Evolutionary conservation across 2,888 invertebrate genomes (phyloP), one percentile per base, ranked within the genome.

Genomic region (Aphidius colemani): DNA sequence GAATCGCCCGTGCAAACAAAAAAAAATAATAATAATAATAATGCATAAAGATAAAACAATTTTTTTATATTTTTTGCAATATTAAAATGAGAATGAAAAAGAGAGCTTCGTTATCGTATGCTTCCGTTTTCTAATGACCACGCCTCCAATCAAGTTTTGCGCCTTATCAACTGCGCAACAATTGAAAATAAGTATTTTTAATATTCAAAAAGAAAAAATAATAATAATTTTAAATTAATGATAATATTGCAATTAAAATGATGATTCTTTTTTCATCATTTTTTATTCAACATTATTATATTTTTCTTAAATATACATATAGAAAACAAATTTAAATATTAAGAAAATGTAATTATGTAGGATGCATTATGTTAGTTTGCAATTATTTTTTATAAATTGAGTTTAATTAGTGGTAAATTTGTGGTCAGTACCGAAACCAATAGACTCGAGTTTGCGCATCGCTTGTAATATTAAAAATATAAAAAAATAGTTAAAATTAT

Each of bases 131-230:
- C 64, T 62, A 60, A 69, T 51, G 59, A 65, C 72, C 74, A 72
- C 73, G 72, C 74, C 72, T 70, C 70, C 69, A 63, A 63, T 67
- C 70, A 72, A 71, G 71, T 71, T 30, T 69, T 74, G 77, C 79
- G 77, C 76, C 71, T 70, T 69, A 65, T 66, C 61, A 39, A 53
- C 40, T 71, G 77, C 75, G 77, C 76, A 78, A 78, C 77, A 78
- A 76, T 77, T 78, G 76, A 70, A 74, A 70, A 61, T 68, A 66
- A 66, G 62, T 64, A 65, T 68, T 66, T 66, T 63, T 40, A 6
- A 49, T 58, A 7, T 30, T 45, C 10, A 46, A 41, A 58, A 48
- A 58, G 7, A 46, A 18, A 4, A 39, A 8, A 44, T 56, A 44
- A 48, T 44, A 55, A 44, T 13, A 13, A 43, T 30, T 30, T 30